Evolutionary conservation across 2,797 vertebrate genomes (phyloP).

Genomic region (Characodon lateralis): DNA sequence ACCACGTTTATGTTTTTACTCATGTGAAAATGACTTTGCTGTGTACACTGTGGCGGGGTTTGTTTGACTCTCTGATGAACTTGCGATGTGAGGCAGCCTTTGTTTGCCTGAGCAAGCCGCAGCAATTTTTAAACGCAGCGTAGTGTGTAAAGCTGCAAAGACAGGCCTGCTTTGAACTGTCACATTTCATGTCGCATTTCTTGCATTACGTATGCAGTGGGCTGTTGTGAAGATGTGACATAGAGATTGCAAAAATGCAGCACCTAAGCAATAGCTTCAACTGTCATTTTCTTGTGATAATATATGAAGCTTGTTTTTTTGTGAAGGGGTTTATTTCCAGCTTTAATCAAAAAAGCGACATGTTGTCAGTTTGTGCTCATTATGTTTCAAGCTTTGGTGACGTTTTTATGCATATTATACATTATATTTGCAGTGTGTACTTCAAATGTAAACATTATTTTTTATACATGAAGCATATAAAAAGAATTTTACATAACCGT

Average conservation of each 20-base stretch:
- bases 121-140: constrained; percentile 4
- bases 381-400: background rate
- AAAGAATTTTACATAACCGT: constrained; percentile 27
- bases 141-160: constrained; percentile 23
- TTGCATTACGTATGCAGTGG: constrained; percentile 6
- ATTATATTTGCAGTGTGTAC: background rate
- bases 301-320: constrained; percentile 21
- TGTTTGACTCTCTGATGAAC: constrained; percentile 45
- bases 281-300: constrained; percentile 21
- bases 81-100: constrained; percentile 31
- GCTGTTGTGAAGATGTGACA: constrained; percentile 5
- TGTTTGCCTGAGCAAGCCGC: background rate
- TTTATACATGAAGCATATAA: constrained; percentile 26
- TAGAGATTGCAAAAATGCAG: constrained; percentile 18
- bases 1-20: constrained; percentile 55
- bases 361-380: constrained; percentile 2
- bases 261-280: constrained; percentile 30
- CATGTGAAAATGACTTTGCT: constrained; percentile 23
- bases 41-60: background rate
- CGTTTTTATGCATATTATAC: background rate
- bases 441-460: constrained; percentile 6
- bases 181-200: background rate
- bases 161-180: constrained; percentile 31
- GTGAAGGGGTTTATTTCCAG: background rate
- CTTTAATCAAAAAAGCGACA: constrained; percentile 10